Evolutionary conservation across 2,113 vertebrate genomes (phyloP).

Genomic region (Bostrychus sinensis): DNA sequence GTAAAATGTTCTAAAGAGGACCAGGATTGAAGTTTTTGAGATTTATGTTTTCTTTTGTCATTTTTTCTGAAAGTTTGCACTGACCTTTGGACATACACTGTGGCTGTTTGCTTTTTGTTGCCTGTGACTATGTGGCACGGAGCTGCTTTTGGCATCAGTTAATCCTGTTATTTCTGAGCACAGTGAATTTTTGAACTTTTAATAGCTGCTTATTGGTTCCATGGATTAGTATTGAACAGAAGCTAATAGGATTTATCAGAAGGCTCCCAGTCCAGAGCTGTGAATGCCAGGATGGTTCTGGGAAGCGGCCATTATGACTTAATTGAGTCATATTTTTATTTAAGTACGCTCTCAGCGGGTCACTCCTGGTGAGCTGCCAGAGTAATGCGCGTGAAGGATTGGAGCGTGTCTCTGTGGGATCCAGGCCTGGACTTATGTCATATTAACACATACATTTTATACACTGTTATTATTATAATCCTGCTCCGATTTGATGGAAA

Average conservation of each 20-base stretch:
- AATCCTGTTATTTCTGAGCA: conserved; percentile 67
- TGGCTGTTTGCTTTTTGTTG: conserved; percentile 18
- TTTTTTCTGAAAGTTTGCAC: not conserved
- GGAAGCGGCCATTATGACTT: conserved; percentile 59
- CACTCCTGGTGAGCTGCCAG: conserved; percentile 30
- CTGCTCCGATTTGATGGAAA: too few relatives aligned
- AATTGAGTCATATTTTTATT: conserved; percentile 60
- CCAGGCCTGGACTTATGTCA: not conserved
- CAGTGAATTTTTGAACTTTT: conserved; percentile 57
- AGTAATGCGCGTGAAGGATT: conserved; percentile 8
- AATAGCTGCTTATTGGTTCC: conserved; percentile 71
- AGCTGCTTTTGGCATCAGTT: conserved; percentile 49
- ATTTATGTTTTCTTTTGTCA: not conserved
- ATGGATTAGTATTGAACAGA: conserved; percentile 70
- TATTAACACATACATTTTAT: not conserved
- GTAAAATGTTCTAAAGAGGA: too few relatives aligned
- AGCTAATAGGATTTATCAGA: conserved; percentile 72
- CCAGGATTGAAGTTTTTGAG: too few relatives aligned
- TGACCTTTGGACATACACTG: not conserved
- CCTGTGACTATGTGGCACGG: conserved; percentile 30
- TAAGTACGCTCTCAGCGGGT: conserved; percentile 41
- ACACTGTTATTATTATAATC: too few relatives aligned
- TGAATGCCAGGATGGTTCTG: conserved; percentile 61
- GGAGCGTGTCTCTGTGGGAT: not conserved
- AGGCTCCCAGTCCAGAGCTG: conserved; percentile 61